Evolutionary conservation across 2,888 invertebrate genomes (phyloP).

Genomic region (Drosophila birchii): DNA sequence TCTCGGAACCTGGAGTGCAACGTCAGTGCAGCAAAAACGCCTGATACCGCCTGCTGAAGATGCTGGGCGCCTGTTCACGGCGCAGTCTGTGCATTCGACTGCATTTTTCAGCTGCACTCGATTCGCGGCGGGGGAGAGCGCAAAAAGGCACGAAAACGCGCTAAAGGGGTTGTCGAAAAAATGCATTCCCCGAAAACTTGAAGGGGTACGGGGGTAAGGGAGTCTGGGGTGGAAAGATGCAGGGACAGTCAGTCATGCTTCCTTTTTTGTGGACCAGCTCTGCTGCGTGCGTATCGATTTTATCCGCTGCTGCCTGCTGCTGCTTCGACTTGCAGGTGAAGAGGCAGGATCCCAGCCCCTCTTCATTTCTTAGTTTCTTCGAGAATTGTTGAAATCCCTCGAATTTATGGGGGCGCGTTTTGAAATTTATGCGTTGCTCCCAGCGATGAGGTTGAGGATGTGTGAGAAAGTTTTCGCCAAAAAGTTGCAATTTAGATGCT

Average conservation of each 20-base stretch:
- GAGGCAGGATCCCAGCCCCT: not conserved
- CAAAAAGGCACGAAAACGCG: conserved; percentile 45
- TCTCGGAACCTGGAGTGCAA: conserved; percentile 57
- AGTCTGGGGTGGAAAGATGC: not conserved
- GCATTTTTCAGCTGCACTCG: conserved; percentile 69
- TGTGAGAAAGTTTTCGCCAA: conserved; percentile 55
- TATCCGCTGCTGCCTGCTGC: conserved; percentile 48
- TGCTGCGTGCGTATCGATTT: conserved; percentile 58
- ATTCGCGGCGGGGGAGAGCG: conserved; percentile 21
- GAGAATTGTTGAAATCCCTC: conserved; percentile 39
- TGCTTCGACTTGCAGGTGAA: conserved; percentile 28
- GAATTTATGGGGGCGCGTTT: conserved; percentile 47
- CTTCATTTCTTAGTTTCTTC: conserved; percentile 1
- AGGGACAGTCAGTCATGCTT: conserved; percentile 12
- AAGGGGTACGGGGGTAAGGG: not conserved
- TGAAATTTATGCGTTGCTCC: conserved; percentile 45
- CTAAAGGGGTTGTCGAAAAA: conserved; percentile 52
- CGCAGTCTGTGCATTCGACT: conserved; percentile 77
- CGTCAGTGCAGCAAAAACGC: conserved; percentile 43
- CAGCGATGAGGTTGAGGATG: conserved; percentile 16
- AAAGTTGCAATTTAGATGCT: conserved; percentile 61
- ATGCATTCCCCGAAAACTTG: conserved; percentile 36
- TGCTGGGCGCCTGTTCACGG: conserved; percentile 73
- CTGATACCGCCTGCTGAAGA: conserved; percentile 32
- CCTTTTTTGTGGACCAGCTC: conserved; percentile 13